Evolutionary conservation across 2,888 invertebrate species (phyloP), one percentile per base, ranked within the genome.

Genomic region (Agrochola lota): DNA sequence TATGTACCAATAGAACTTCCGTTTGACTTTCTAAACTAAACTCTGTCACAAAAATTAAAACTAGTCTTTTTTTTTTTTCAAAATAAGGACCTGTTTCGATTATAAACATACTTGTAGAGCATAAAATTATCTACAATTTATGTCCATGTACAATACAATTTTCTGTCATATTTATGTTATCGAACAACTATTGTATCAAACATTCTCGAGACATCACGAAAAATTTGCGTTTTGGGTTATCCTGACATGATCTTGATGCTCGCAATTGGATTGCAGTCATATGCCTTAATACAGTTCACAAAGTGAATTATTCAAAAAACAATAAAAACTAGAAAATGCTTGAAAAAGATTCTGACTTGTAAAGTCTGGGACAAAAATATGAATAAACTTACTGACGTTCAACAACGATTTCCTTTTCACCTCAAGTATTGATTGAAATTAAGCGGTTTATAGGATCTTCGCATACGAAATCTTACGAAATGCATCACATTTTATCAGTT

Each of bases 61-160:
- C 6, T 6, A 43, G 17, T 6, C n/a, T 17, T 17, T 6, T 7
- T 15, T 40, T 12, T 23, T n/a, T 15, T 63, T 15, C 35, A 23
- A 23, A n/a, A 40, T 8, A 0, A 1, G 1, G 7, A 1, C 4
- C 1, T n/a, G 1, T 64, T 43, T n/a, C 2, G 9, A 2, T 2
- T 43, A 11, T n/a, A 43, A 12, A 3, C 35, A 26, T 43, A 26
- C 6, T 8, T 43, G 40, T 66, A 43, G 4, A n/a, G 15, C 0
- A 30, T 60, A 7, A 17, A 30, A n/a, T n/a, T 64, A 17, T 40
- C 23, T 20, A 20, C 1, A 26, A 26, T 26, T 11, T 46, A 46
- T 46, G 26, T 46, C 3, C 40, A 66, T 66, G 2, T n/a, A 4
- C n/a, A 40, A n/a, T 64, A 40, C 40, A 17, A 11, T 26, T 11